Conservation (phyloP, 2,797 vertebrate genomes). For the Lacerta agilis region DNA sequence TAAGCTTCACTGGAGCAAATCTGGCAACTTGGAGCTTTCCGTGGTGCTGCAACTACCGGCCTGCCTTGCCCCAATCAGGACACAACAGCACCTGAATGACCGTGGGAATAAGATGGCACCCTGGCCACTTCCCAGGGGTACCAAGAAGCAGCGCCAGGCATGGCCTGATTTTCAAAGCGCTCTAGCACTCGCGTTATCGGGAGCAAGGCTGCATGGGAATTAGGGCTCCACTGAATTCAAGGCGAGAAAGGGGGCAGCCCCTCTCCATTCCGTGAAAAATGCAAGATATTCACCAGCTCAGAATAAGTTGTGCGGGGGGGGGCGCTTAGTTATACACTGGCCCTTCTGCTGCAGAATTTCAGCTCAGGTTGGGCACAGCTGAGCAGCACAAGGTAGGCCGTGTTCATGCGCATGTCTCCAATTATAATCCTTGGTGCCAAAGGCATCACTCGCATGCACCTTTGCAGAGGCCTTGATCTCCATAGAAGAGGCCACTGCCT, state of each 20-base stretch:
- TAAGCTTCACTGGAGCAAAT: neutral
- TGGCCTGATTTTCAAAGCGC: neutral
- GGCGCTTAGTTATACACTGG: neutral
- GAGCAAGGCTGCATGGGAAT: rapidly evolving
- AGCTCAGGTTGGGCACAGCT: no score
- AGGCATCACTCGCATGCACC: slow-evolving; percentile 4
- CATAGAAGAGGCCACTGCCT: neutral
- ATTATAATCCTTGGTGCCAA: neutral
- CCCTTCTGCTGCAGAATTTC: no score
- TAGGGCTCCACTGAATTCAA: neutral
- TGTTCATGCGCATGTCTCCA: rapidly evolving
- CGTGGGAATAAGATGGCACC: neutral
- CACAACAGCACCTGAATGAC: neutral
- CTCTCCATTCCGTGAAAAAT: rapidly evolving
- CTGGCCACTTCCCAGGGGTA: neutral
- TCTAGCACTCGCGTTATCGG: no score
- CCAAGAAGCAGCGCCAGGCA: neutral
- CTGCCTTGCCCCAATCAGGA: neutral
- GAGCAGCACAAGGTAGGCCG: neutral
- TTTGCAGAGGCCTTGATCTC: neutral
- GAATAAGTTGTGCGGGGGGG: no score
- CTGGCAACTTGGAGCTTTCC: neutral
- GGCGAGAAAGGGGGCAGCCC: rapidly evolving
- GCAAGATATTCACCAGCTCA: neutral
- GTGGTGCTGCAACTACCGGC: neutral